These are phyloP conservation scores for Drosophila crucigera DNA, from an alignment of 2,888 invertebrate species.

Conservation along the genomic window DNA sequence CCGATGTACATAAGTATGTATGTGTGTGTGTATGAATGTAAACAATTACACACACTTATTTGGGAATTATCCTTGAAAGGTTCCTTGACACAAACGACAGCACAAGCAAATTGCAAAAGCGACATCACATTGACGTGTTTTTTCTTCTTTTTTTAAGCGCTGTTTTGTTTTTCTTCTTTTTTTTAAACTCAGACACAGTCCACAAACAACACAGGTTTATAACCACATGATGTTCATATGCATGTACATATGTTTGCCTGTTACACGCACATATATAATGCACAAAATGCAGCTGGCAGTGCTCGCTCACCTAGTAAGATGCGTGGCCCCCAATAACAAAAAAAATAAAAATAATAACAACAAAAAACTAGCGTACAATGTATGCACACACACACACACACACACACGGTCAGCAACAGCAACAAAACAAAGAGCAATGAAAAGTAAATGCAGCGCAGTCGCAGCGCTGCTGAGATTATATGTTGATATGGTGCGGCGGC, in stretches of 20 bases:
- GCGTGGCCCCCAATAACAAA: constrained; percentile 41
- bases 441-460: constrained; percentile 66
- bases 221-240: constrained; percentile 10
- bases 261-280: constrained; percentile 17
- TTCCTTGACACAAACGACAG: constrained; percentile 75
- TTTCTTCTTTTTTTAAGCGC: constrained; percentile 19
- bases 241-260: constrained; percentile 9
- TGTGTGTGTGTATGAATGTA: background rate
- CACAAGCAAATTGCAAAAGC: constrained; percentile 42
- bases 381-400: constrained; percentile 14
- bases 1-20: background rate
- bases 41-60: constrained; percentile 21
- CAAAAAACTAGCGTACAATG: constrained; percentile 26
- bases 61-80: constrained; percentile 81
- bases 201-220: constrained; percentile 13
- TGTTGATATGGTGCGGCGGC: constrained; percentile 70
- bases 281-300: constrained; percentile 69
- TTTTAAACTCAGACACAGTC: constrained; percentile 28
- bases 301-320: constrained; percentile 50
- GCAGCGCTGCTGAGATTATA: constrained; percentile 69
- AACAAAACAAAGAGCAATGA: constrained; percentile 48
- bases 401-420: background rate
- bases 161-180: constrained; percentile 11
- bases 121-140: constrained; percentile 38
- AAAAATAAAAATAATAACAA: constrained; percentile 20